Conservation (phyloP, 2,888 invertebrate genomes). For the Drosophila gaucha region DNA sequence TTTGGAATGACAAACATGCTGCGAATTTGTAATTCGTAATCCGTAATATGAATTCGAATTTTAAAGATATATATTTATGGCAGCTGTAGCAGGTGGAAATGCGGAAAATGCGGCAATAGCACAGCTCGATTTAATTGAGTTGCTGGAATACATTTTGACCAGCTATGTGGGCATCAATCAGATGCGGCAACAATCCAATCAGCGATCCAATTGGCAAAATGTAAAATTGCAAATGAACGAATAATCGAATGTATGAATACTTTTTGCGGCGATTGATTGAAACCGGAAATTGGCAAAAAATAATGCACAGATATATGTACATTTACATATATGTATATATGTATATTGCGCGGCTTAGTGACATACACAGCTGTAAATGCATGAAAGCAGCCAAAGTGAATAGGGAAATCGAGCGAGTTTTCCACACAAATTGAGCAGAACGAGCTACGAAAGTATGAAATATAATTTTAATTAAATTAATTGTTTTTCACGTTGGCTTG, state of each 20-base stretch:
- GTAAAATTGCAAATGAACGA: slow-evolving; percentile 60
- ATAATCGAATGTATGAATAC: slow-evolving; percentile 65
- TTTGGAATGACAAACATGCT: slow-evolving; percentile 76
- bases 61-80: slow-evolving; percentile 49
- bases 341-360: background rate
- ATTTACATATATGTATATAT: background rate
- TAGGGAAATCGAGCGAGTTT: background rate
- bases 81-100: slow-evolving; percentile 26
- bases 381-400: background rate
- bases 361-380: background rate
- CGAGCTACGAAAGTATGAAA: slow-evolving; percentile 4
- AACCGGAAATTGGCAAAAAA: slow-evolving; percentile 65
- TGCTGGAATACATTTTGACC: slow-evolving; percentile 42
- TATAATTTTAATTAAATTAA: slow-evolving; percentile 1
- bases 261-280: slow-evolving; percentile 70
- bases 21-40: slow-evolving; percentile 74
- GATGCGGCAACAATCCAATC: slow-evolving; percentile 70
- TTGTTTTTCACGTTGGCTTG: background rate
- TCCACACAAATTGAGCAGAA: slow-evolving; percentile 22
- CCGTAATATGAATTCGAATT: slow-evolving; percentile 68
- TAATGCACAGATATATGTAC: slow-evolving; percentile 22
- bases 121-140: slow-evolving; percentile 75
- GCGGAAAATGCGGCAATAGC: slow-evolving; percentile 36
- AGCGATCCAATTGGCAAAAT: slow-evolving; percentile 69
- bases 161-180: slow-evolving; percentile 20